A percentile compares a stretch with the other conserved stretches of the same genome.
Conservation (phyloP, 2,888 invertebrate species). For the Bembecia ichneumoniformis region DNA sequence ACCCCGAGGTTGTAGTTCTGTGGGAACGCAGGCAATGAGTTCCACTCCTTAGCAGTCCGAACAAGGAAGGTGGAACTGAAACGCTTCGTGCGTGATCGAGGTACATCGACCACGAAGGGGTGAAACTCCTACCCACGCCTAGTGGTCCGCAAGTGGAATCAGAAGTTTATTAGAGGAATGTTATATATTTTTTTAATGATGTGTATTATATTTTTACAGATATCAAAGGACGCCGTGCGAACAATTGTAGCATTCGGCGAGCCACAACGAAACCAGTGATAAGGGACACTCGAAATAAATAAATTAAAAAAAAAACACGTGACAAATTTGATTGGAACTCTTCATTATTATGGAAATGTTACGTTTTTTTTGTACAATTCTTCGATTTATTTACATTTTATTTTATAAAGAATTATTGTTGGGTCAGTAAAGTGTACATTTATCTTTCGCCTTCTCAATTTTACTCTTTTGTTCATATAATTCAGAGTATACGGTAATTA, state of each 20-base stretch:
- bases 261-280: constrained; percentile 62
- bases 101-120: no score
- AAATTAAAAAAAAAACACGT: constrained; percentile 19
- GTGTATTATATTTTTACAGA: constrained; percentile 30
- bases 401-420: constrained; percentile 6
- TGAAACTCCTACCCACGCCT: no score
- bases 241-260: constrained; percentile 49
- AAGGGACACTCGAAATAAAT: constrained; percentile 33
- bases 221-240: constrained; percentile 67
- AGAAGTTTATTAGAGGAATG: no score
- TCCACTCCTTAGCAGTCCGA: no score
- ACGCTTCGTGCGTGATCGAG: no score
- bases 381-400: constrained; percentile 11
- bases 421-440: constrained; percentile 31
- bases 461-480: constrained; percentile 1
- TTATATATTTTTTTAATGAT: no score
- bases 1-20: no score
- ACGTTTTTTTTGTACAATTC: constrained; percentile 35
- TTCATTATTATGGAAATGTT: constrained; percentile 17
- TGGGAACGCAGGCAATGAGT: no score
- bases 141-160: no score
- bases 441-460: constrained; percentile 31
- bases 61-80: no score
- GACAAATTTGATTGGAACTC: constrained; percentile 24
- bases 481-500: no score